phyloP scores from a whole-genome alignment of 2,888 invertebrate genomes.

The Polyommatus icarus region DNA sequence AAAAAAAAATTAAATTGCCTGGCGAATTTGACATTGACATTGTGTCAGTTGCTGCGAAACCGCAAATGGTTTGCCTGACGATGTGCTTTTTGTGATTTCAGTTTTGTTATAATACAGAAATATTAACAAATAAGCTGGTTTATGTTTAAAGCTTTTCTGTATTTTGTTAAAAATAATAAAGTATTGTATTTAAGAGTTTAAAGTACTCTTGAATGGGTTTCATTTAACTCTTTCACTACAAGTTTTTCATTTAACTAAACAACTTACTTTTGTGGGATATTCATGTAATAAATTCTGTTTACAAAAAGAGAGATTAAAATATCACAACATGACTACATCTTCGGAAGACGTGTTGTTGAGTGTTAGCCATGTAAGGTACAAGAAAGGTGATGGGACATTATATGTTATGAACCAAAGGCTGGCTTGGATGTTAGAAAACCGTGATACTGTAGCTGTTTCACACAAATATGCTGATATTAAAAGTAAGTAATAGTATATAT shows the following conservation, averaged over 20 bases:
- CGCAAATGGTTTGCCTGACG: slow-evolving; percentile 63
- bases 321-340: slow-evolving; percentile 86
- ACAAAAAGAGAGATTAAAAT: slow-evolving; percentile 18
- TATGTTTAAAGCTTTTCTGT: slow-evolving; percentile 20
- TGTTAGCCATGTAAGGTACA: slow-evolving; percentile 94
- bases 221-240: not conserved
- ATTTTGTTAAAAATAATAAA: not conserved
- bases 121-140: slow-evolving; percentile 11
- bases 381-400: slow-evolving; percentile 97
- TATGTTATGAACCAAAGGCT: slow-evolving; percentile 97
- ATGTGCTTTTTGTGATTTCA: slow-evolving; percentile 62
- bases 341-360: slow-evolving; percentile 97
- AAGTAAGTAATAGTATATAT: slow-evolving; percentile 80
- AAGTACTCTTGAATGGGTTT: not conserved
- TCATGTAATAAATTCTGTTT: not conserved
- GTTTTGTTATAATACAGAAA: slow-evolving; percentile 48
- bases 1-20: slow-evolving; percentile 19
- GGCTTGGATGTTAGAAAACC: slow-evolving; percentile 97
- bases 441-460: slow-evolving; percentile 94
- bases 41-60: slow-evolving; percentile 56
- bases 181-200: not conserved
- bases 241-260: not conserved
- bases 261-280: not conserved
- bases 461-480: slow-evolving; percentile 98
- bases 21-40: slow-evolving; percentile 18